These are phyloP conservation scores for Mamestra configurata DNA, from an alignment of 1,140 invertebrate species.

Conservation along the genomic window DNA sequence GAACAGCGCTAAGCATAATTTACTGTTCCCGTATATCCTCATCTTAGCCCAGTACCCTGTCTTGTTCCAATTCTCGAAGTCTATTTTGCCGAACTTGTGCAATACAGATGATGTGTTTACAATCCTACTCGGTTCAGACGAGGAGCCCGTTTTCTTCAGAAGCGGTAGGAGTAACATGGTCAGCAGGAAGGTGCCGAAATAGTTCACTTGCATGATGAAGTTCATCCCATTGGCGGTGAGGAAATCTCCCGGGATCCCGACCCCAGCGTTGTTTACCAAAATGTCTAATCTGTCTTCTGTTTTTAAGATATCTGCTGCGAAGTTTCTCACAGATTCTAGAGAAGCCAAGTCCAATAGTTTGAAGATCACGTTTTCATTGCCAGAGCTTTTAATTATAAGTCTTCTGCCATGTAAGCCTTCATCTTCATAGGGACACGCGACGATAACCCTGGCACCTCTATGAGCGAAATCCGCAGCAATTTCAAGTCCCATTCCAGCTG, in stretches of 20 bases:
- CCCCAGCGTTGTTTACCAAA: constrained; percentile 91
- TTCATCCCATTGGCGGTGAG: constrained; percentile 90
- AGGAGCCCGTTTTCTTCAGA: constrained; percentile 84
- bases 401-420: constrained; percentile 80
- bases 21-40: constrained; percentile 90
- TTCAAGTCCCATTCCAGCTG: constrained; percentile 94
- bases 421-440: constrained; percentile 82
- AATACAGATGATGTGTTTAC: constrained; percentile 91
- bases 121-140: constrained; percentile 89
- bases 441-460: constrained; percentile 91
- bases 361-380: constrained; percentile 90
- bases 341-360: constrained; percentile 91
- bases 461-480: constrained; percentile 91
- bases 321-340: constrained; percentile 90
- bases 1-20: constrained; percentile 92
- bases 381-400: constrained; percentile 89
- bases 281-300: constrained; percentile 92
- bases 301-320: constrained; percentile 90
- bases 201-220: constrained; percentile 89
- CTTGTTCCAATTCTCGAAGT: constrained; percentile 85
- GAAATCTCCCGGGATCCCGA: constrained; percentile 79
- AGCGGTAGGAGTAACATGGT: constrained; percentile 88
- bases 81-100: constrained; percentile 88
- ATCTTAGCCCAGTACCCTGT: constrained; percentile 88
- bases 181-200: constrained; percentile 92